Percentiles rank a stretch among this genome's conserved stretches.
These are phyloP conservation scores for Oreocharis arfaki DNA, from an alignment of 2,113 vertebrate genomes.

Conservation along the genomic window DNA sequence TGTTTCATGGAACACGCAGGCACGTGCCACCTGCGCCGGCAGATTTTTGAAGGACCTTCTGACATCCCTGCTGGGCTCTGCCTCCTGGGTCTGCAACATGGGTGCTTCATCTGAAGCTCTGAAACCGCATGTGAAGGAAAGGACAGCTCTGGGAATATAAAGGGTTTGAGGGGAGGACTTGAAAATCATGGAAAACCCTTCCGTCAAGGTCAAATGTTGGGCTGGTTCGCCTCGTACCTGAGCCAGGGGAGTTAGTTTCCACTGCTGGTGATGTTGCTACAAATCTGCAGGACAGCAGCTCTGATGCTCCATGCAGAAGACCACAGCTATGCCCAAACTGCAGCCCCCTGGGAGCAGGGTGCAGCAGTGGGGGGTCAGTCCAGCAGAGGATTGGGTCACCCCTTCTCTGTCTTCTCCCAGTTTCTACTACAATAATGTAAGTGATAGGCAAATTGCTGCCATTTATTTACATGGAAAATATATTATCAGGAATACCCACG, in stretches of 20 bases:
- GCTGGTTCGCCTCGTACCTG: not conserved
- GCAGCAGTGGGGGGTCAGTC: not conserved
- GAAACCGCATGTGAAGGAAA: not conserved
- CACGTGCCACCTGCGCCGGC: not conserved
- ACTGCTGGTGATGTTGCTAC: not conserved
- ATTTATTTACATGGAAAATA: not conserved
- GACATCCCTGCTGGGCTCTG: not conserved
- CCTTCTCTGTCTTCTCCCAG: not conserved
- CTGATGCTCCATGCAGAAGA: not conserved
- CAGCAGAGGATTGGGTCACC: not conserved
- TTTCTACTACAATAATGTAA: not conserved
- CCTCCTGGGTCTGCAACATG: not conserved
- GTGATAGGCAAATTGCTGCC: not conserved
- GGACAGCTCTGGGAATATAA: not conserved
- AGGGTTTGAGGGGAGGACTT: not conserved
- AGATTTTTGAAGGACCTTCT: slow-evolving; percentile 33
- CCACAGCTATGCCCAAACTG: not conserved
- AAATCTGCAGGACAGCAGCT: not conserved
- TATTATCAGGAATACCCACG: not conserved
- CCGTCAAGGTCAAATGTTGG: not conserved
- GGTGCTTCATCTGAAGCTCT: not conserved
- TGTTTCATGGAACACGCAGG: slow-evolving; percentile 34
- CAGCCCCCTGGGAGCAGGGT: not conserved
- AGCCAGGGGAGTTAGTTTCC: not conserved
- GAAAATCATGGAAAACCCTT: not conserved